Conservation (phyloP, 2,797 vertebrate species). For the Threskiornis aethiopicus region DNA sequence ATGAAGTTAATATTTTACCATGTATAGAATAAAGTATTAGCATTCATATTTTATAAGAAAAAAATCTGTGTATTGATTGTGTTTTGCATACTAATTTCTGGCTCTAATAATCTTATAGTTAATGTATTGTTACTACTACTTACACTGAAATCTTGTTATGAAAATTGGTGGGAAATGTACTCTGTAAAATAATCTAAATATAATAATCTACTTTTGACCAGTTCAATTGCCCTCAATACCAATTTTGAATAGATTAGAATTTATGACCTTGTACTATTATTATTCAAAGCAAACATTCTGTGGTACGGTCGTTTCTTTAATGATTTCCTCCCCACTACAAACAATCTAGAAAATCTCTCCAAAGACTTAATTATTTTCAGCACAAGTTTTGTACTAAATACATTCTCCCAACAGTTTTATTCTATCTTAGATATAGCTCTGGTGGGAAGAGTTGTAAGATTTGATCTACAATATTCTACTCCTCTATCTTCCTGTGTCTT, state of each 20-base stretch:
- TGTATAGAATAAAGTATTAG: background rate
- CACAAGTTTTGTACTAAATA: background rate
- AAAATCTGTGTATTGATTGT: background rate
- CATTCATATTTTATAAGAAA: background rate
- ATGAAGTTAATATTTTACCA: background rate
- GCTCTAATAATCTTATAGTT: background rate
- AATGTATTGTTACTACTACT: background rate
- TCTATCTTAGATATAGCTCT: background rate
- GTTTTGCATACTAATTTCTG: background rate
- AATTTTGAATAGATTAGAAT: background rate
- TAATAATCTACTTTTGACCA: background rate
- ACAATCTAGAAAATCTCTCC: background rate
- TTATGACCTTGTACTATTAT: background rate
- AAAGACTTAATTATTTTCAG: background rate
- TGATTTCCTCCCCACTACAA: background rate
- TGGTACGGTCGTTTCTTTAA: background rate
- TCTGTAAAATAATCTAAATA: background rate
- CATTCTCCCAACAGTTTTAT: background rate
- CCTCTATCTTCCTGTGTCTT: slow-evolving; percentile 2
- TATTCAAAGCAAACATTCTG: background rate
- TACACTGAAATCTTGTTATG: background rate
- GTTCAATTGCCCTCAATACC: background rate
- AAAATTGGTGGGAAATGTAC: background rate
- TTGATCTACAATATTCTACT: background rate
- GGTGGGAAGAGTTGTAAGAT: background rate